These are phyloP conservation scores for Hydropsyche tenuis DNA, from an alignment of 1,140 invertebrate species.

Conservation along the genomic window DNA sequence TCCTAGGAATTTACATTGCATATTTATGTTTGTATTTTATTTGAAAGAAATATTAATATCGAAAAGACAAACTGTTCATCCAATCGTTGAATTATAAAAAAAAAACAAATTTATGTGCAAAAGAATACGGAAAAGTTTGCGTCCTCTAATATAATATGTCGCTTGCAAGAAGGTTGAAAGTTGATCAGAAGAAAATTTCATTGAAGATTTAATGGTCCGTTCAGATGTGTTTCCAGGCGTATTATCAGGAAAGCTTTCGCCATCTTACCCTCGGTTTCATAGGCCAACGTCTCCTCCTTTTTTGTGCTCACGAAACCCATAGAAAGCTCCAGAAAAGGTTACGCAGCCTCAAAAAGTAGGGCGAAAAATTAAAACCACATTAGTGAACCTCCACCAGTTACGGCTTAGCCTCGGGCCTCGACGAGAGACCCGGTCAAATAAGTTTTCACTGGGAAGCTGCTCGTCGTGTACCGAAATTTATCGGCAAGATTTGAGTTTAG, in stretches of 20 bases:
- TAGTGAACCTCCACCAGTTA: slow-evolving; percentile 9
- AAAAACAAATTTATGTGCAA: slow-evolving; percentile 1
- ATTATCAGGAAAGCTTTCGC: slow-evolving; percentile 5
- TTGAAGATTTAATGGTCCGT: slow-evolving; percentile 18
- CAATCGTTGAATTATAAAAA: slow-evolving; percentile 22
- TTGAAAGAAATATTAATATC: not conserved
- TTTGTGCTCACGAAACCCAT: too few species aligned
- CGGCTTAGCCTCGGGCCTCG: not conserved
- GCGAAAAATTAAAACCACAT: slow-evolving; percentile 18
- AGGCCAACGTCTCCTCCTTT: too few species aligned
- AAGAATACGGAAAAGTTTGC: slow-evolving; percentile 15
- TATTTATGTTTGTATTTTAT: not conserved
- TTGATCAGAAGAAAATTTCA: slow-evolving; percentile 20
- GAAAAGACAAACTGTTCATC: not conserved
- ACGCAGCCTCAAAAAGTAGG: slow-evolving; percentile 10
- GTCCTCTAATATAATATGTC: slow-evolving; percentile 7
- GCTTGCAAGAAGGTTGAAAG: slow-evolving; percentile 15
- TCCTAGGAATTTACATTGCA: too few species aligned
- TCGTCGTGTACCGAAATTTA: slow-evolving; percentile 7
- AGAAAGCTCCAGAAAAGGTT: not conserved
- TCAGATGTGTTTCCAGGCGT: slow-evolving; percentile 20
- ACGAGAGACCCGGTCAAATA: not conserved
- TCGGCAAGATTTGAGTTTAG: slow-evolving; percentile 1
- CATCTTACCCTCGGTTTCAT: not conserved
- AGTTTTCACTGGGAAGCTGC: not conserved